Percentiles rank a stretch among this genome's conserved stretches.
Evolutionary conservation across 2,888 invertebrate genomes (phyloP).

Genomic region (Pseudococcus viburni): DNA sequence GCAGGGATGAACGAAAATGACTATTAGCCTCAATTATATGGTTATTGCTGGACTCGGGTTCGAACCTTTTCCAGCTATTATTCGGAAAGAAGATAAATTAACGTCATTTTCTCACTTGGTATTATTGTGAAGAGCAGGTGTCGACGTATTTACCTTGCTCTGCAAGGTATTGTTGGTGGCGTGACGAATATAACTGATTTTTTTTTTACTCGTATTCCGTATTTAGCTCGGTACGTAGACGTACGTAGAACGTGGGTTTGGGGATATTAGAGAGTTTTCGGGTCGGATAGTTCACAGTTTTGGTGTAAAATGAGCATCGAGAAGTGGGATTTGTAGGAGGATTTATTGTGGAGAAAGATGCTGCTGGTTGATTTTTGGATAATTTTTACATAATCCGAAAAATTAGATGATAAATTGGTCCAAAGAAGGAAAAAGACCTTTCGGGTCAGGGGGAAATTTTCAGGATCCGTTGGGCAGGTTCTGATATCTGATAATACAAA

Average conservation of each 20-base stretch:
- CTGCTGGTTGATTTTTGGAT: too few species aligned
- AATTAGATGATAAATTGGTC: too few species aligned
- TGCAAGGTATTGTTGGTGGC: conserved; percentile 41
- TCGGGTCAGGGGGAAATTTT: too few species aligned
- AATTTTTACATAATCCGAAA: too few species aligned
- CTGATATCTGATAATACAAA: too few species aligned
- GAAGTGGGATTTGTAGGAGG: neutral
- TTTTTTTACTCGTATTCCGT: neutral
- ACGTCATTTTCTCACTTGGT: conserved; percentile 62
- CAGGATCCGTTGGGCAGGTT: too few species aligned
- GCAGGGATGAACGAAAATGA: conserved; percentile 32
- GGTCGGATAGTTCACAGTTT: conserved; percentile 3
- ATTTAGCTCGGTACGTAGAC: neutral
- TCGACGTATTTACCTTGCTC: conserved; percentile 47
- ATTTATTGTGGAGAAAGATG: neutral
- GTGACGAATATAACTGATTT: conserved; percentile 61
- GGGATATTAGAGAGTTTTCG: neutral
- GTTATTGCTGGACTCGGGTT: conserved; percentile 44
- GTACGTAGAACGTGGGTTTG: neutral
- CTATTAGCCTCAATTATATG: conserved; percentile 56
- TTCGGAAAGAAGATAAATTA: conserved; percentile 60
- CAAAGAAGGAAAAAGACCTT: too few species aligned
- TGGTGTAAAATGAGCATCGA: neutral
- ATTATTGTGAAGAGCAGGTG: conserved; percentile 61
- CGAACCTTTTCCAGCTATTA: conserved; percentile 53